Conservation (phyloP, 2,113 vertebrate genomes). For the Amblyopsis rosae region DNA sequence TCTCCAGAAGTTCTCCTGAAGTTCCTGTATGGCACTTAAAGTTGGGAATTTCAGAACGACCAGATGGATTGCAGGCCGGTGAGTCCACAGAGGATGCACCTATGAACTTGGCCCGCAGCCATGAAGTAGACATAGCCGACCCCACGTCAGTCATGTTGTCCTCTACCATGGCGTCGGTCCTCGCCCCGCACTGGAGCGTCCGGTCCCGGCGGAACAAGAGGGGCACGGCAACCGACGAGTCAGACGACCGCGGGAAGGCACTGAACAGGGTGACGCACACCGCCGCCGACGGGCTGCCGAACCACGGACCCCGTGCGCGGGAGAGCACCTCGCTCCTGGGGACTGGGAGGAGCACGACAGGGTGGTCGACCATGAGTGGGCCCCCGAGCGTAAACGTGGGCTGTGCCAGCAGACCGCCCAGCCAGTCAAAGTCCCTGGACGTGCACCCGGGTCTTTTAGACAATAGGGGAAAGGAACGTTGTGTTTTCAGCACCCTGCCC, state of each 20-base stretch:
- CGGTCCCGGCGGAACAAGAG: constrained; percentile 58
- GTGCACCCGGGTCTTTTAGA: constrained; percentile 27
- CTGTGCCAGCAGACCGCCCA: constrained; percentile 41
- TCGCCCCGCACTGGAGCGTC: constrained; percentile 69
- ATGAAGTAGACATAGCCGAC: constrained; percentile 11
- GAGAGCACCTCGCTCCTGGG: constrained; percentile 40
- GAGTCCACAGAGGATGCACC: background rate
- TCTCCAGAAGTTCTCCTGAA: constrained; percentile 15
- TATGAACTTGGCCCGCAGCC: constrained; percentile 5
- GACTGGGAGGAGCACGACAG: constrained; percentile 45
- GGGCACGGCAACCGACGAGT: constrained; percentile 26
- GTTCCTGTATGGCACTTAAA: constrained; percentile 10
- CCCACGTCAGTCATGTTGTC: constrained; percentile 64
- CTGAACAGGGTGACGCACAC: constrained; percentile 25
- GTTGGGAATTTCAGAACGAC: constrained; percentile 1
- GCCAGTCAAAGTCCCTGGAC: constrained; percentile 51
- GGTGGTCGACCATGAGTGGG: constrained; percentile 61
- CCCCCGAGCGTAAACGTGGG: constrained; percentile 34
- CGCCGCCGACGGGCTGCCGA: constrained; percentile 3
- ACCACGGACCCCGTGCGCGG: constrained; percentile 13
- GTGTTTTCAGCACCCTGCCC: constrained; percentile 4
- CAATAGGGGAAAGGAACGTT: constrained; percentile 27
- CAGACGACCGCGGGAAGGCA: constrained; percentile 35
- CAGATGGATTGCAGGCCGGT: constrained; percentile 15
- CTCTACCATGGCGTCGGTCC: constrained; percentile 71